Evolutionary conservation across 2,888 invertebrate species (phyloP), one percentile per base, ranked within the genome.

Genomic region (Phortica okadai): DNA sequence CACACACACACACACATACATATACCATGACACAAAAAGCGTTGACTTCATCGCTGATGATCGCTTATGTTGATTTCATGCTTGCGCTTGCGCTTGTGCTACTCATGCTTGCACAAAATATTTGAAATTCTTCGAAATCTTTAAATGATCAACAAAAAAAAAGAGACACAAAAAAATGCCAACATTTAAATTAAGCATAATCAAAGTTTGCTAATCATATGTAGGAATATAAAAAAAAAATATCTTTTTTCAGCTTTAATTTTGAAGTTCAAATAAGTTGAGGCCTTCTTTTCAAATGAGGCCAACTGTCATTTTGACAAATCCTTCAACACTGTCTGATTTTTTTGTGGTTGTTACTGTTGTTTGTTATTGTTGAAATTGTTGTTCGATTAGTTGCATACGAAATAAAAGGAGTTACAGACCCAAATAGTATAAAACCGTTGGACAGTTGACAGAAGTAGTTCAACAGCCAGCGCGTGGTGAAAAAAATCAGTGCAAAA

Each of bases 71-170:
- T 50, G 33, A 33, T 33, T 33, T 33, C 33, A 33, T 33, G 33
- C 33, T 33, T 33, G 33, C 33, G 33, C 67, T 44, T 74, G 66
- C 62, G n/a, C 56, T 56, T 64, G 45, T 50, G 64, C 73, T 73
- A 59, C 50, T 50, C 50, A 50, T 50, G 50, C 14, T 50, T 50
- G 50, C 14, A 33, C n/a, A 72, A 78, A 77, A 78, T 80, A 77
- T 77, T 76, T 78, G 16, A 66, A 77, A 80, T 80, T 80, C 80
- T 66, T 75, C 70, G 77, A 78, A 80, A 78, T 79, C 79, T 78
- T 73, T 74, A 75, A 50, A 21, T 66, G 79, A 79, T 79, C 33
- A 33, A 33, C 33, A 33, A 33, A 33, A 33, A 33, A 33, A 5
- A 4, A 33, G 0, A 33, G 1, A 2, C 2, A 33, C 33, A 33